Percentiles rank a stretch among this genome's conserved stretches.
These are phyloP conservation scores for Athalia rosae DNA, from an alignment of 2,888 invertebrate genomes.

Conservation along the genomic window DNA sequence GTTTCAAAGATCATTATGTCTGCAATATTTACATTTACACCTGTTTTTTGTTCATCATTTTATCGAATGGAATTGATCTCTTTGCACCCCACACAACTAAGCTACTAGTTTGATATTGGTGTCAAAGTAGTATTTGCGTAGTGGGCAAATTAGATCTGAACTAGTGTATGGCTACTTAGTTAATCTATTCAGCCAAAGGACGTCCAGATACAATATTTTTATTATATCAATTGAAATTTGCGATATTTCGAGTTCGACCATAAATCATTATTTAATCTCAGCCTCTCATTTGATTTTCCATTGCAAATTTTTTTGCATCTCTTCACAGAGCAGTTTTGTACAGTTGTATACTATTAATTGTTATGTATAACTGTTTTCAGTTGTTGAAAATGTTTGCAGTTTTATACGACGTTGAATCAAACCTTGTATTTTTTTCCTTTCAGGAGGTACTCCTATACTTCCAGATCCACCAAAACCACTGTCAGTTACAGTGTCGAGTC, in stretches of 20 bases:
- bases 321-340: too few relatives aligned
- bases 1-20: neutral
- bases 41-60: neutral
- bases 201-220: constrained; percentile 40
- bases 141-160: constrained; percentile 62
- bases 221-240: neutral
- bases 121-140: constrained; percentile 51
- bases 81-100: constrained; percentile 43
- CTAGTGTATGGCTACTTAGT: constrained; percentile 61
- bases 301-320: too few relatives aligned
- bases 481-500: constrained; percentile 65
- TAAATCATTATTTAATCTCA: too few relatives aligned
- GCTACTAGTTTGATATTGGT: constrained; percentile 54
- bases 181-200: constrained; percentile 57
- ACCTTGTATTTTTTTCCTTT: constrained; percentile 51
- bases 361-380: too few relatives aligned
- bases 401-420: too few relatives aligned
- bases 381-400: too few relatives aligned
- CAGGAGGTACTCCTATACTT: constrained; percentile 76
- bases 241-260: too few relatives aligned
- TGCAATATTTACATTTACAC: neutral
- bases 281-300: too few relatives aligned
- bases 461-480: constrained; percentile 63
- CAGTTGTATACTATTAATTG: too few relatives aligned
- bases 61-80: neutral